Conservation (phyloP, 2,888 invertebrate genomes). For the Cephus rjabovi region DNA sequence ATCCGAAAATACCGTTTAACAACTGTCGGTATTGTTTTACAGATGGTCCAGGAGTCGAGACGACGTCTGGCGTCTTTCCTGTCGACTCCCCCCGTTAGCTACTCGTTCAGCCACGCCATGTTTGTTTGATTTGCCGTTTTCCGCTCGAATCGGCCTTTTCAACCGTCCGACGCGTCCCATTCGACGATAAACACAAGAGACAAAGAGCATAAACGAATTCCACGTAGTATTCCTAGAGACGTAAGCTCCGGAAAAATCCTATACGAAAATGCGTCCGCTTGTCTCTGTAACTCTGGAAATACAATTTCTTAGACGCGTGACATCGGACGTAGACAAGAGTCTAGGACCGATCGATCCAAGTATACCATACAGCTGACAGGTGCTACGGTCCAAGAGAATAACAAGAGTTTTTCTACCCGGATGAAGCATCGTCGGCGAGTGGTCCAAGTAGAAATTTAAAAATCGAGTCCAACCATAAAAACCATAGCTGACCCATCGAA, state of each 20-base stretch:
- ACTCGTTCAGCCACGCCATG: background rate
- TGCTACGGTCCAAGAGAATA: background rate
- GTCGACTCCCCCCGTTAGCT: background rate
- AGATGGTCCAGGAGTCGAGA: background rate
- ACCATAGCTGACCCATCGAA: background rate
- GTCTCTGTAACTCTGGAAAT: background rate
- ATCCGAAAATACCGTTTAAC: background rate
- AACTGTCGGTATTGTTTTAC: background rate
- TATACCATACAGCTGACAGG: background rate
- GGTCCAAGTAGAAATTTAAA: background rate
- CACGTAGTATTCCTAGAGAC: background rate
- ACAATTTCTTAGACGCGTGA: background rate
- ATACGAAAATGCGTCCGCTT: background rate
- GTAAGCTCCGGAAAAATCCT: background rate
- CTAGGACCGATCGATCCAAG: background rate
- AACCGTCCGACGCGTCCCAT: slow-evolving; percentile 16
- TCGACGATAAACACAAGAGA: slow-evolving; percentile 8
- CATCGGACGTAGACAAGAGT: background rate
- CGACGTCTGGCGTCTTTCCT: background rate
- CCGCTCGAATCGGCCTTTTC: slow-evolving; percentile 26
- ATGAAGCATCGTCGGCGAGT: background rate
- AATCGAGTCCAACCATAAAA: background rate
- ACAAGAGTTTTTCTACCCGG: background rate
- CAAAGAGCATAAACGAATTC: background rate
- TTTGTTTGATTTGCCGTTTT: slow-evolving; percentile 38